Base-by-base conservation (phyloP, 2,113 vertebrate species). In the Hemicordylus capensis region DNA sequence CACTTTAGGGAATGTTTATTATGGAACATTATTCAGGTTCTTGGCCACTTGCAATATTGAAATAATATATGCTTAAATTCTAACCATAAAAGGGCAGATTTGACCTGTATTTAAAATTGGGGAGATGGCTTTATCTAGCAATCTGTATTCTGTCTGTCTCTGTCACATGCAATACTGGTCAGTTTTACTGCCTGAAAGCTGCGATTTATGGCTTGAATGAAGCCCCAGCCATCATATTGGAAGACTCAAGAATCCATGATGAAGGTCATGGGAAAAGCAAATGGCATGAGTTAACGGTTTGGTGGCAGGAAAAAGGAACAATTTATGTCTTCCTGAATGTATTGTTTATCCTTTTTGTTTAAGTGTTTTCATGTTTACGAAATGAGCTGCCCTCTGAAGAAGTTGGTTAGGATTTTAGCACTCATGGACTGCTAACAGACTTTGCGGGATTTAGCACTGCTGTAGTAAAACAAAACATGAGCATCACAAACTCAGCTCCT, bases 331-430 rank as follows among this genome's bases (percentile, higher is more conserved):
- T 72, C 74, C 59, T 39, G 39, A 42, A 42, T 44, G 59, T 22
- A 1, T 7, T 58, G 69, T 74, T 4, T 70, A 61, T 83, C n/a
- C 51, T 74, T 63, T 73, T 75, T 42, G 54, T 80, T 31, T 82
- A 15, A 54, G 20, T 73, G 12, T 67, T 88, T 88, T 51, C 5
- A 44, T 56, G 28, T 76, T 84, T 61, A 37, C 84, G 76, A 72
- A 83, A 14, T 51, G 64, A 44, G 20, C 22, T 76, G 76, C 3
- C 17, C 72, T 72, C 83, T 84, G 66, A 76, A 44, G 78, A 64
- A 44, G 73, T 4, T 76, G 67, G 44, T 86, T 79, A 3, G 46
- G 0, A 0, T 84, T 81, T 80, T 80, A 51, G 86, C 89, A 64
- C 22, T 37, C 39, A 7, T 19, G 39, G 34, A 69, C 19, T 69